Evolutionary conservation across 2,113 vertebrate species (phyloP).

Genomic region (Eclectus roratus): DNA sequence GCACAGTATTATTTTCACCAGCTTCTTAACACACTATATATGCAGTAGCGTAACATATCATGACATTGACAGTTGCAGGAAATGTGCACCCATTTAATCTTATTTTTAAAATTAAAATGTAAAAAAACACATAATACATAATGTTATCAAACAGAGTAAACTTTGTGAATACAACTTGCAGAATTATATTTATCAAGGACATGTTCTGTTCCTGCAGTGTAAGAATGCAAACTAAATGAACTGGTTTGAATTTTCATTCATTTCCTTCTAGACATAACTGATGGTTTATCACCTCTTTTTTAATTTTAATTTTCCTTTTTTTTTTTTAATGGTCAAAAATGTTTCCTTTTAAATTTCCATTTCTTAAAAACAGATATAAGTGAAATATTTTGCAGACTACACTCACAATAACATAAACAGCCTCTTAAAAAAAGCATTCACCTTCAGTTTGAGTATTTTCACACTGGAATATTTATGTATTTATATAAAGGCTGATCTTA

Average conservation of each 20-base stretch:
- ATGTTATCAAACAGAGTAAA: not conserved
- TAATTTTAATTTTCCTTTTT: not conserved
- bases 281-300: not conserved
- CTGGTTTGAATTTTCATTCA: not conserved
- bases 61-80: not conserved
- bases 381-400: not conserved
- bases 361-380: not conserved
- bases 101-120: not conserved
- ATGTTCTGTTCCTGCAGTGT: not conserved
- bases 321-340: not conserved
- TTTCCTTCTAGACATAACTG: not conserved
- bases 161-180: not conserved
- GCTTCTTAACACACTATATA: not conserved
- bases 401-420: not conserved
- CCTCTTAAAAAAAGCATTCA: not conserved
- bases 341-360: not conserved
- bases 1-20: not conserved
- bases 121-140: not conserved
- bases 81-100: not conserved
- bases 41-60: not conserved
- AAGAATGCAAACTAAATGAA: not conserved
- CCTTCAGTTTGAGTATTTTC: not conserved
- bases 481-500: constrained; percentile 59
- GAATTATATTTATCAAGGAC: not conserved
- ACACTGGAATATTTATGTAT: not conserved